These are phyloP conservation scores for Drosophila ohnishii DNA, from an alignment of 1,140 invertebrate species.

Conservation along the genomic window DNA sequence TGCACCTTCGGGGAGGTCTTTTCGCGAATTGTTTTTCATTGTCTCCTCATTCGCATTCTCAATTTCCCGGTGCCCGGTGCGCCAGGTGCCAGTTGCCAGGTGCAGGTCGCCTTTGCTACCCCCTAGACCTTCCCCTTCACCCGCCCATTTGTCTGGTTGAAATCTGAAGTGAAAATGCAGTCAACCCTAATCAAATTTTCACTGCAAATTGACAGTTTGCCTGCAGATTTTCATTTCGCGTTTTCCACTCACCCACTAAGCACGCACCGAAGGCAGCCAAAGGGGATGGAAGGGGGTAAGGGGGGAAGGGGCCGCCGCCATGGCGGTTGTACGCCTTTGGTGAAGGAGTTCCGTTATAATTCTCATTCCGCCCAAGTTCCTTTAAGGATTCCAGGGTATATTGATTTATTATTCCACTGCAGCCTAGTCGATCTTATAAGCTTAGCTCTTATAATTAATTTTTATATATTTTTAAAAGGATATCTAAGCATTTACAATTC, in stretches of 20 bases:
- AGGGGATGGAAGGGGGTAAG: not conserved
- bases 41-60: constrained; percentile 42
- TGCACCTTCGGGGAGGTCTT: constrained; percentile 10
- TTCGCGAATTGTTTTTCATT: constrained; percentile 24
- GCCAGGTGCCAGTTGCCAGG: constrained; percentile 1
- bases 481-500: too few species aligned
- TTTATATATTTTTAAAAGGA: too few species aligned
- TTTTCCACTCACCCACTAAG: constrained; percentile 56
- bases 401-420: too few species aligned
- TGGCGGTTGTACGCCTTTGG: constrained; percentile 37
- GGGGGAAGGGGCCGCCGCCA: not conserved
- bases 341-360: constrained; percentile 50
- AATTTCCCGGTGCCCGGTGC: constrained; percentile 19
- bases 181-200: constrained; percentile 70
- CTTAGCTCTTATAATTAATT: too few species aligned
- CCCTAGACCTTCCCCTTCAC: too few species aligned
- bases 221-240: constrained; percentile 63
- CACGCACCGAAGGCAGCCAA: constrained; percentile 22
- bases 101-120: not conserved
- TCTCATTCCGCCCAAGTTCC: not conserved
- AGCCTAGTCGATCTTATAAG: too few species aligned
- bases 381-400: not conserved
- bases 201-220: constrained; percentile 59
- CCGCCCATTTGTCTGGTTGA: not conserved
- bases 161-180: constrained; percentile 45